phyloP scores from a whole-genome alignment of 1,140 invertebrate species.

The Leucophenga varia region DNA sequence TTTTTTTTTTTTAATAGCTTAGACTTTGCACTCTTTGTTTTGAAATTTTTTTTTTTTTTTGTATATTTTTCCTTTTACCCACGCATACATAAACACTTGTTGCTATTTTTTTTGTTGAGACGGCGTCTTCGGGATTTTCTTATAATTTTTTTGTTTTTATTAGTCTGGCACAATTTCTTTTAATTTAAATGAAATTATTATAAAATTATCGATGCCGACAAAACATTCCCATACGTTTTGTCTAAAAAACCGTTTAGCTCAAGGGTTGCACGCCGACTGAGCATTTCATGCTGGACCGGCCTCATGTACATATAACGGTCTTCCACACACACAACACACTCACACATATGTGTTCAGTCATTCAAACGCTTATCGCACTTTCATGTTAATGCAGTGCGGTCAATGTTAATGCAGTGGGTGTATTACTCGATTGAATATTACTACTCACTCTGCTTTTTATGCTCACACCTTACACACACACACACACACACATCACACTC shows the following conservation, averaged over 20 bases:
- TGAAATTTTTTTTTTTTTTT: no score
- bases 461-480: no score
- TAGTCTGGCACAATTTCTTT: background rate
- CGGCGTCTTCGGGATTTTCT: background rate
- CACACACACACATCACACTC: slow-evolving; percentile 4
- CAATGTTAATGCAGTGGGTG: no score
- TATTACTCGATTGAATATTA: no score
- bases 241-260: slow-evolving; percentile 44
- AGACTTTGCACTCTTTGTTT: no score
- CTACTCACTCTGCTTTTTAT: no score
- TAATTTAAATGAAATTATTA: no score
- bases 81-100: background rate
- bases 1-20: no score
- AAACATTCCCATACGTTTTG: no score
- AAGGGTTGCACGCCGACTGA: slow-evolving; percentile 53
- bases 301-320: slow-evolving; percentile 19
- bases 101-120: slow-evolving; percentile 17
- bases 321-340: slow-evolving; percentile 10
- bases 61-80: slow-evolving; percentile 15
- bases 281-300: slow-evolving; percentile 40
- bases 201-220: no score
- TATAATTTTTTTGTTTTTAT: background rate
- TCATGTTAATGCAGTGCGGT: slow-evolving; percentile 41
- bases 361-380: no score
- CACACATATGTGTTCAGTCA: slow-evolving; percentile 2